A percentile compares a stretch with the other conserved stretches of the same genome.
Evolutionary conservation across 2,797 vertebrate genomes (phyloP).

Genomic region (Acrocephalus scirpaceus): DNA sequence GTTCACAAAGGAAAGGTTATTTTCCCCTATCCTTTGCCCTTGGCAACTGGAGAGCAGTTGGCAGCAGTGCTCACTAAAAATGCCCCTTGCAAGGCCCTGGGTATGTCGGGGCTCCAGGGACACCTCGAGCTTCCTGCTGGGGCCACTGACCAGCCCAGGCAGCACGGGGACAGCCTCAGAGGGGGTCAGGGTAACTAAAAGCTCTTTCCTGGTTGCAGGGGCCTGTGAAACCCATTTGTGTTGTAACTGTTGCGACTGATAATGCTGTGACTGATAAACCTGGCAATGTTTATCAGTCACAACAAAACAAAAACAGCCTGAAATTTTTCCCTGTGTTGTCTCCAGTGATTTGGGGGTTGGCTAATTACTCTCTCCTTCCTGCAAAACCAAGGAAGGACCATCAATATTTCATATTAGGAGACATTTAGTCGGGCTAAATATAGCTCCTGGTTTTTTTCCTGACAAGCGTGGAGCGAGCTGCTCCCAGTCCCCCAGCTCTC

Average conservation of each 20-base stretch:
- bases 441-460: neutral
- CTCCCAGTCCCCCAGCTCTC: rapidly evolving
- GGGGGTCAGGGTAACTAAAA: neutral
- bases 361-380: neutral
- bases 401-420: constrained; percentile 9
- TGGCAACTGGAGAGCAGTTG: neutral
- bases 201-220: neutral
- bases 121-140: neutral
- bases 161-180: neutral
- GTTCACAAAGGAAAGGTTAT: neutral
- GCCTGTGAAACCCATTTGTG: neutral
- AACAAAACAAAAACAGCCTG: neutral
- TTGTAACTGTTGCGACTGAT: neutral
- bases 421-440: neutral
- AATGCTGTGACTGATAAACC: too few species aligned
- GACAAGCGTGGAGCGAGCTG: rapidly evolving
- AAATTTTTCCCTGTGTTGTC: neutral
- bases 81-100: neutral
- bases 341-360: neutral
- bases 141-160: neutral
- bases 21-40: neutral
- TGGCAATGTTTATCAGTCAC: neutral
- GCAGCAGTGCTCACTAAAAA: neutral
- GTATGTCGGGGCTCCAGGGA: neutral
- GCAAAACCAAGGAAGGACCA: neutral